Base-by-base conservation (phyloP, 30 jellyfish, hydroid and myxozoan species). In the Chrysaora quinquecirrha region DNA sequence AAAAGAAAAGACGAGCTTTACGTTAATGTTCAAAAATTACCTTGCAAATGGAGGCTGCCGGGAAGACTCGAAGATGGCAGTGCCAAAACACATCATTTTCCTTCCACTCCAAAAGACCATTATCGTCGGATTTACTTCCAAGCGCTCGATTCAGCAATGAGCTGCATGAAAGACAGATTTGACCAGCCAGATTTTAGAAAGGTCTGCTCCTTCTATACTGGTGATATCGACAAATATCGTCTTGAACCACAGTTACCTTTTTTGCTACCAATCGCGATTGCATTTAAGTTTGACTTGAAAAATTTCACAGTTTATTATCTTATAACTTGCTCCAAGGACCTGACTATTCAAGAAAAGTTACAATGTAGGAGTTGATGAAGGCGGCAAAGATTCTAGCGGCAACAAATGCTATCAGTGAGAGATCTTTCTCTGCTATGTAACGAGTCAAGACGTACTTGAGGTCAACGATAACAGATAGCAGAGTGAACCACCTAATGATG, bases 21-120 rank as follows among this genome's bases (percentile, higher is more conserved):
- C 50, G 96, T 79, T 76, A 71, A 90, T 64, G 96, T 79, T 20
- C 88, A 89, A 65, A 87, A 48, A 68, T 96, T 86, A 25, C 93
- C 96, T 31, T 79, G 88, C 83, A 87, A 79, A 78, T 79, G 78
- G 94, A 86, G 84, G 84, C 77, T 84, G 54, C 88, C 79, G 48
- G 80, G 34, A 76, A 56, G 88, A 34, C 80, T 76, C 56, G 81
- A 58, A 76, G 88, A 56, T 76, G 80, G 79, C 70, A 58, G 80
- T 76, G 88, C 81, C 48, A 60, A 75, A 46, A 86, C 96, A 65
- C 86, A 86, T 64, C 73, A 28, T n/a, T n/a, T n/a, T n/a, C n/a
- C n/a, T n/a, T n/a, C n/a, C n/a, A n/a, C n/a, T n/a, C n/a, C n/a
- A n/a, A n/a, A n/a, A n/a, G n/a, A n/a, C n/a, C n/a, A n/a, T n/a